A percentile compares a stretch with the other conserved stretches of the same genome.
Evolutionary conservation across 2,888 invertebrate genomes (phyloP).

Genomic region (Nineta flava): DNA sequence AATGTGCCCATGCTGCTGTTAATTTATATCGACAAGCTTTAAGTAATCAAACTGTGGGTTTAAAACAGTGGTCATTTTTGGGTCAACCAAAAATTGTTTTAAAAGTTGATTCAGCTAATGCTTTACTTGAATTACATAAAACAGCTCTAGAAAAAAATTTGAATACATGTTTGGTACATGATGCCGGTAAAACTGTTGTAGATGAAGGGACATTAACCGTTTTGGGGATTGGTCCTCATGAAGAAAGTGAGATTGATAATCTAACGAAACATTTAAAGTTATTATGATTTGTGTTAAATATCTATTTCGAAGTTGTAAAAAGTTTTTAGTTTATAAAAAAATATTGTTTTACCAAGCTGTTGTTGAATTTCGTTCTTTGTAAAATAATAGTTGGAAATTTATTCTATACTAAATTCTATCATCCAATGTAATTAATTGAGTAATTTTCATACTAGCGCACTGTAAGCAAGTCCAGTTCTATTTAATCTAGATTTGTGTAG

Average conservation of each 20-base stretch:
- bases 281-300: conserved; percentile 33
- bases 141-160: conserved; percentile 34
- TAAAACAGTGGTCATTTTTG: conserved; percentile 42
- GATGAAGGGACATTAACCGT: conserved; percentile 50
- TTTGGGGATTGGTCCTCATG: conserved; percentile 58
- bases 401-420: no score
- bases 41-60: conserved; percentile 25
- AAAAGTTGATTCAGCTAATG: conserved; percentile 34
- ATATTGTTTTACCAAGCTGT: no score
- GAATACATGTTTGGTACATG: conserved; percentile 39
- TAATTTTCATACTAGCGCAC: no score
- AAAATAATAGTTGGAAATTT: no score
- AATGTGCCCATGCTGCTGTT: conserved; percentile 66
- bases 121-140: conserved; percentile 32
- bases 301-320: no score
- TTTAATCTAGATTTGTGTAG: no score
- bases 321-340: no score
- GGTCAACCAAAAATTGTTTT: conserved; percentile 67
- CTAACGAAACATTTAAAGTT: conserved; percentile 49
- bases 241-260: conserved; percentile 35
- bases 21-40: conserved; percentile 41
- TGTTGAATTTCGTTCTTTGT: no score
- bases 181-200: conserved; percentile 61
- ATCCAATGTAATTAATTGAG: no score
- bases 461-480: no score